These are phyloP conservation scores for Scytalopus superciliaris DNA, from an alignment of 2,113 vertebrate species.

Conservation along the genomic window DNA sequence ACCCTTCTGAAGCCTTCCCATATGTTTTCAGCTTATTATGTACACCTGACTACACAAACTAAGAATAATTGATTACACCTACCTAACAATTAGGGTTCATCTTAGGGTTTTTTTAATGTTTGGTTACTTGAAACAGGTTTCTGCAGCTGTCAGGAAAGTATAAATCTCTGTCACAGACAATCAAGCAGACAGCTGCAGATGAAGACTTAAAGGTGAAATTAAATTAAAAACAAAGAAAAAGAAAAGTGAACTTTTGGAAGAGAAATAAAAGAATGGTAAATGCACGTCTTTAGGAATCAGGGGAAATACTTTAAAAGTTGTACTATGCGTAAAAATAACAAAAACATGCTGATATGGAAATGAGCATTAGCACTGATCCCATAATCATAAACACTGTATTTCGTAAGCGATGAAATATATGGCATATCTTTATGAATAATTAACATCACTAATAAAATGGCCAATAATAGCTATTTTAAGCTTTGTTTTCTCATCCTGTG, in stretches of 20 bases:
- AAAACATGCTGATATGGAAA: not conserved
- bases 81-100: constrained; percentile 53
- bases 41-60: constrained; percentile 79
- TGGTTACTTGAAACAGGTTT: constrained; percentile 45
- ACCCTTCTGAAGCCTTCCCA: constrained; percentile 82
- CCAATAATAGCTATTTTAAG: not conserved
- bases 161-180: constrained; percentile 49
- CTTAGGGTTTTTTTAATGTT: constrained; percentile 43
- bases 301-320: not conserved
- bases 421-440: not conserved
- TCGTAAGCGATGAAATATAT: not conserved
- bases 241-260: not conserved
- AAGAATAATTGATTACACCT: constrained; percentile 75
- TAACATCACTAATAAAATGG: not conserved
- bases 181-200: constrained; percentile 50
- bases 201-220: constrained; percentile 57
- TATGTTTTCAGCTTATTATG: constrained; percentile 78
- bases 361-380: not conserved
- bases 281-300: not conserved
- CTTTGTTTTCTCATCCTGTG: not conserved
- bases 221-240: constrained; percentile 2
- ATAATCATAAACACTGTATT: not conserved
- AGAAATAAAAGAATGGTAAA: not conserved
- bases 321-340: not conserved
- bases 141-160: constrained; percentile 40